These are phyloP conservation scores for Pomatorhinus ruficollis DNA, from an alignment of 2,113 vertebrate species.

Conservation along the genomic window DNA sequence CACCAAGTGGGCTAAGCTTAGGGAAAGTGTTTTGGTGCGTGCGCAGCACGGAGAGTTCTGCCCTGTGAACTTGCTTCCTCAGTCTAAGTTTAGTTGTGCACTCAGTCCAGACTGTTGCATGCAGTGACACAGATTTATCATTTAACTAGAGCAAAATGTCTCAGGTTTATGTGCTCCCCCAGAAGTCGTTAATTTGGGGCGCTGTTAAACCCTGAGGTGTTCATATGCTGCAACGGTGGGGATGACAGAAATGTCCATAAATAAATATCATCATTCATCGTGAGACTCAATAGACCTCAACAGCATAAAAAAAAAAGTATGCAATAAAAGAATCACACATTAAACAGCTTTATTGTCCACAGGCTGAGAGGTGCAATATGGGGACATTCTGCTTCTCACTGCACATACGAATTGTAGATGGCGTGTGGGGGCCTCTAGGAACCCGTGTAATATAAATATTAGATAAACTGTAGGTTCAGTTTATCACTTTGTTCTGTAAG, in stretches of 20 bases:
- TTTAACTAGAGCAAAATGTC: not conserved
- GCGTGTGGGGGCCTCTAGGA: not conserved
- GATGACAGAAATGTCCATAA: conserved; percentile 1
- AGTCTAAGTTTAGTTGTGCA: not conserved
- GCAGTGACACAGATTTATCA: not conserved
- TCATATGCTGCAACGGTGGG: not conserved
- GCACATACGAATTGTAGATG: not conserved
- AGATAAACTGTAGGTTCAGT: not conserved
- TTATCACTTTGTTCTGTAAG: not conserved
- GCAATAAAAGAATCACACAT: not conserved
- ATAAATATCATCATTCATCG: not conserved
- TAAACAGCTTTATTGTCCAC: conserved; percentile 3
- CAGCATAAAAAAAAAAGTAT: not conserved
- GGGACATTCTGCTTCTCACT: not conserved
- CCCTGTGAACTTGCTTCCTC: not conserved
- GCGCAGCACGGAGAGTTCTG: not conserved
- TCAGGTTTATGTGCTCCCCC: conserved; percentile 9
- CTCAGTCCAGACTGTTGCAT: not conserved
- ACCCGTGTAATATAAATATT: conserved; percentile 34
- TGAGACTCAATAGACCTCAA: not conserved
- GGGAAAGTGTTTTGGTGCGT: rapidly evolving
- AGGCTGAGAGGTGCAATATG: not conserved
- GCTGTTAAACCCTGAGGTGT: conserved; percentile 20
- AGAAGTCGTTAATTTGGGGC: conserved; percentile 16
- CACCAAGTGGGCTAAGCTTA: not conserved